A percentile compares a stretch with the other conserved stretches of the same genome.
phyloP scores from a whole-genome alignment of 2,797 vertebrate genomes.

The Semotilus atromaculatus region DNA sequence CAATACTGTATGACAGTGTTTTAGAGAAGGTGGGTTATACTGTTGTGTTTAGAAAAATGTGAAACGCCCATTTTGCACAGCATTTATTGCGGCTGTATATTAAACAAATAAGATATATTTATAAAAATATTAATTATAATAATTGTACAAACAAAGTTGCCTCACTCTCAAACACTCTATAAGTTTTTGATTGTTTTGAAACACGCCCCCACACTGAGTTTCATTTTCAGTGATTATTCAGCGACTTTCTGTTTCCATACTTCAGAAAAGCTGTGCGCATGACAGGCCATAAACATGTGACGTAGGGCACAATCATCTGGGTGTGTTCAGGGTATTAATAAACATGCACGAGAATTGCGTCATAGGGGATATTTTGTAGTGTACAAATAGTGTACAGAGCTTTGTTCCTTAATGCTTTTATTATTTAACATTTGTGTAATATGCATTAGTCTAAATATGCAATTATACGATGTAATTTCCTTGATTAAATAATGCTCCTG shows the following conservation, averaged over 20 bases:
- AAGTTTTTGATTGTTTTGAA: background rate
- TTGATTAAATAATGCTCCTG: background rate
- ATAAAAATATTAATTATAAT: too few species aligned
- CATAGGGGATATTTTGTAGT: background rate
- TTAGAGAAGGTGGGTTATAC: background rate
- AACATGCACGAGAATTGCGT: background rate
- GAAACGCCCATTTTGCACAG: background rate
- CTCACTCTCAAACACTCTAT: background rate
- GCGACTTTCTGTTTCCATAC: slow-evolving; percentile 28
- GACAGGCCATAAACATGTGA: background rate
- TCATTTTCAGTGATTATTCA: background rate
- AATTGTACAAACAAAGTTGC: background rate
- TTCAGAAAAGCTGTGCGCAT: background rate
- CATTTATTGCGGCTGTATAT: background rate
- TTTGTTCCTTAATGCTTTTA: background rate
- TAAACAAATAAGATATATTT: background rate
- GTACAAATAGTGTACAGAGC: background rate
- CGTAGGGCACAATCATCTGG: background rate
- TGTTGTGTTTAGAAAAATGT: background rate
- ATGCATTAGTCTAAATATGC: background rate
- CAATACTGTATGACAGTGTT: background rate
- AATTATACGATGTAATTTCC: background rate
- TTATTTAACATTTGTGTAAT: background rate
- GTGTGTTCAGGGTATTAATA: background rate
- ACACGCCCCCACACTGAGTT: background rate